A percentile compares a stretch with the other conserved stretches of the same genome.
Evolutionary conservation across 2,888 invertebrate species (phyloP).

Genomic region (Fabriciana adippe): DNA sequence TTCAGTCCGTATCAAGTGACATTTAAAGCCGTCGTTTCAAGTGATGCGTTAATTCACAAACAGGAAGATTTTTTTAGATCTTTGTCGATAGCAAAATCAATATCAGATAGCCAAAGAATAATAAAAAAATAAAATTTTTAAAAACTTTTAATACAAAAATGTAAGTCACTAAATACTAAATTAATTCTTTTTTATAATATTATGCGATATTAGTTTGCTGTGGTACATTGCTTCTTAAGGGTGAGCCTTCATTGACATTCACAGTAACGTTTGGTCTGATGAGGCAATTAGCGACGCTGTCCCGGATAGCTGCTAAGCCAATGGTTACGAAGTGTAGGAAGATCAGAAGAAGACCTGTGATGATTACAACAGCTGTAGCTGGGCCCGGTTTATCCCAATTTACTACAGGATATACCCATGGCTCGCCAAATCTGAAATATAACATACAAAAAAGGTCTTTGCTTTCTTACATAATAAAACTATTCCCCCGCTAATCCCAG

Average conservation of each 20-base stretch:
- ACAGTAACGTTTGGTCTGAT: slow-evolving; percentile 49
- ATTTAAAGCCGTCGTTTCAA: too few species aligned
- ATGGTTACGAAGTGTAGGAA: slow-evolving; percentile 83
- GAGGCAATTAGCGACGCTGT: slow-evolving; percentile 50
- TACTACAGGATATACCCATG: slow-evolving; percentile 88
- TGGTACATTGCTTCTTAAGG: slow-evolving; percentile 50
- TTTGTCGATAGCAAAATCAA: too few species aligned
- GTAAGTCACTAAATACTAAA: background rate
- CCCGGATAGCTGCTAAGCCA: slow-evolving; percentile 78
- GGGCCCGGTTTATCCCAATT: slow-evolving; percentile 87
- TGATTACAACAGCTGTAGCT: slow-evolving; percentile 82
- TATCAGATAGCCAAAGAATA: background rate
- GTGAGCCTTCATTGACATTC: slow-evolving; percentile 52
- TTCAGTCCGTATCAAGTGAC: too few species aligned
- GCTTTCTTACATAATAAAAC: background rate
- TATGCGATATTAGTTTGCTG: slow-evolving; percentile 33
- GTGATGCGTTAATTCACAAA: too few species aligned
- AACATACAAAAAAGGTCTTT: background rate
- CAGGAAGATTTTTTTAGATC: too few species aligned
- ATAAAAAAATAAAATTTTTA: background rate
- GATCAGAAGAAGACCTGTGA: slow-evolving; percentile 84
- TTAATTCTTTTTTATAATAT: slow-evolving; percentile 7
- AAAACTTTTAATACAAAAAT: slow-evolving; percentile 1
- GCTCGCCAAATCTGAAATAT: slow-evolving; percentile 81
- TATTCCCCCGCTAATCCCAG: too few species aligned